Base-by-base conservation (phyloP, 2,888 invertebrate genomes). In the Xestia c-nigrum region DNA sequence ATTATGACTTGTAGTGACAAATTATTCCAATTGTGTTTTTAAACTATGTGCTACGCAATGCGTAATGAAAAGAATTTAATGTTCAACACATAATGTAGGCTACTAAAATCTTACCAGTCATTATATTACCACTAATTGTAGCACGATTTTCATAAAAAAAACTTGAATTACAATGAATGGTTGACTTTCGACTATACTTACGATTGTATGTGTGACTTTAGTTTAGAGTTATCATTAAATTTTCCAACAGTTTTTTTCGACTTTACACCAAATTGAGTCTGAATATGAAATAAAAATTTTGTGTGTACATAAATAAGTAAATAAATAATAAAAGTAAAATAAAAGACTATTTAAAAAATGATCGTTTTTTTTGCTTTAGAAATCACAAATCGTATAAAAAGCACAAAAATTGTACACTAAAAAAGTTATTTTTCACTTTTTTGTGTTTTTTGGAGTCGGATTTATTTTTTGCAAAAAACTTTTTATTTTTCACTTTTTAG, bases 21-120 rank as follows among this genome's bases (percentile, higher is more conserved):
- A 31, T 21, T 57, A 9, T 52, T 64, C 7, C 50, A 40, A 67
- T 83, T 64, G 24, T 47, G 3, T 43, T 38, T 46, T 67, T 16
- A n/a, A 21, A n/a, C 16, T 5, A n/a, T 21, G 2, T 19, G 6
- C 0, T 52, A 65, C 31, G n/a, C 65, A 4, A 21, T 68, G 38
- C 52, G 6, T 40, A 21, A 16, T 40, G 74, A 69, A 69, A 21
- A 52, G 1, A 43, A 0, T 16, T n/a, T 31, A 64, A 16, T 40
- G 4, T n/a, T 31, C 47, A 47, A 21, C 24, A 66, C 7, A 19
- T 5, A 19, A 61, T 4, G 31, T 5, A 24, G 24, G 57, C 5
- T 47, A 47, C 12, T 24, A 72, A 40, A 24, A 21, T 24, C 1
- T 4, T 9, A 19, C 3, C 4, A 9, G 12, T 14, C 19, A 12